Percentiles rank a stretch among this genome's conserved stretches.
phyloP scores from a whole-genome alignment of 2,797 vertebrate genomes.

The Pogoniulus pusillus region DNA sequence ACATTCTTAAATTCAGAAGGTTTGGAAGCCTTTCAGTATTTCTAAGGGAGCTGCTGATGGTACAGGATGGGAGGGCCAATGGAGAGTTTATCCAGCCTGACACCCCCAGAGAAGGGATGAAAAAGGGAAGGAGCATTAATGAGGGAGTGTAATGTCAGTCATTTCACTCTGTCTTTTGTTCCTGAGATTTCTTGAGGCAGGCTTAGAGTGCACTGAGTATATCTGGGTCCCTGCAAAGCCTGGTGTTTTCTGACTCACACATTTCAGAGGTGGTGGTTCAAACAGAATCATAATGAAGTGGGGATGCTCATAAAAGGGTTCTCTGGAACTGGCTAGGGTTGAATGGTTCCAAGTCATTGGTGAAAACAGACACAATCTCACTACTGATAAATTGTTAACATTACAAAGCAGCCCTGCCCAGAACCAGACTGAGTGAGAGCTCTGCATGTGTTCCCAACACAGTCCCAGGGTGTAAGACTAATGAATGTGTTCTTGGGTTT shows the following conservation, averaged over 20 bases:
- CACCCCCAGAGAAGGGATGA: neutral
- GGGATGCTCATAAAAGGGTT: neutral
- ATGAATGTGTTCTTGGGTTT: slow-evolving; percentile 21
- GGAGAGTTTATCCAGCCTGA: neutral
- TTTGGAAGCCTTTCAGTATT: neutral
- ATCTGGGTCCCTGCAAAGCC: neutral
- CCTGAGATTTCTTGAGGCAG: neutral
- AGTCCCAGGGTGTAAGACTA: slow-evolving; percentile 4
- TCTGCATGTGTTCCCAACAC: neutral
- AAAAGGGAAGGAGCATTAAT: neutral
- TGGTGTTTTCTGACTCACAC: neutral
- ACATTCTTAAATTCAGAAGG: neutral
- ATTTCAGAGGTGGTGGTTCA: neutral
- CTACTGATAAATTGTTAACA: neutral
- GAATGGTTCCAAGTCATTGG: neutral
- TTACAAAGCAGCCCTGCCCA: neutral
- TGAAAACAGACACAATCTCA: neutral
- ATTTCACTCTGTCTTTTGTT: neutral
- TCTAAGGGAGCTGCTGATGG: neutral
- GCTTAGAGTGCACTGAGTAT: neutral
- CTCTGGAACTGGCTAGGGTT: neutral
- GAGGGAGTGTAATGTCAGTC: neutral
- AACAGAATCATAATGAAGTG: neutral
- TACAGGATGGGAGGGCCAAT: neutral
- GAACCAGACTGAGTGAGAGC: neutral